These are phyloP conservation scores for Brenthis hecate DNA, from an alignment of 2,888 invertebrate species.

Conservation along the genomic window DNA sequence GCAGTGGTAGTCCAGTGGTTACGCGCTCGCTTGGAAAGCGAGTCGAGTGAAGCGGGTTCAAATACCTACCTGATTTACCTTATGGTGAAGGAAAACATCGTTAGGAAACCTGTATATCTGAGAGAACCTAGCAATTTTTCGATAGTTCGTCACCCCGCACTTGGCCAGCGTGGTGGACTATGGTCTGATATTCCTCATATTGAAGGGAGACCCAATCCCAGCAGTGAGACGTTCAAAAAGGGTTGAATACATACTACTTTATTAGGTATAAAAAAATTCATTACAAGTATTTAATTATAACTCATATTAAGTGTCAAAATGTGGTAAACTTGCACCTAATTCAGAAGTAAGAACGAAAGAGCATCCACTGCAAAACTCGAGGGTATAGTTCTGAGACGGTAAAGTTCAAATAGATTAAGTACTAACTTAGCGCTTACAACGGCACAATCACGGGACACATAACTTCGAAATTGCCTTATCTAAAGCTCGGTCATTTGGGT, in stretches of 20 bases:
- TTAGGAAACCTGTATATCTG: too few species aligned
- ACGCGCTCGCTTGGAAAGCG: too few species aligned
- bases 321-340: slow-evolving; percentile 31
- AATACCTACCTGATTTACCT: too few species aligned
- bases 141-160: too few species aligned
- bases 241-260: not conserved
- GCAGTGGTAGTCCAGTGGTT: too few species aligned
- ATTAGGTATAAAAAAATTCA: not conserved
- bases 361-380: slow-evolving; percentile 44
- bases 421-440: slow-evolving; percentile 42
- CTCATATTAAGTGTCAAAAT: slow-evolving; percentile 8
- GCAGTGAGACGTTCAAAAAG: too few species aligned
- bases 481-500: slow-evolving; percentile 12
- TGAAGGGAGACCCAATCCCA: too few species aligned
- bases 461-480: slow-evolving; percentile 13
- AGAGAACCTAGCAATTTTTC: too few species aligned
- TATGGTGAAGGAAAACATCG: too few species aligned
- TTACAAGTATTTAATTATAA: not conserved
- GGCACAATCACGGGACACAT: slow-evolving; percentile 24
- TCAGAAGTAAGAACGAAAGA: slow-evolving; percentile 36
- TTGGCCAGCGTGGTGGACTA: too few species aligned
- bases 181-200: too few species aligned
- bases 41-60: too few species aligned
- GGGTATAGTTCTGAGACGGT: slow-evolving; percentile 43
- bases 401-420: slow-evolving; percentile 43